A percentile compares a stretch with the other conserved stretches of the same genome.
Conservation (phyloP, 2,888 invertebrate species). For the Epirrita christyi region DNA sequence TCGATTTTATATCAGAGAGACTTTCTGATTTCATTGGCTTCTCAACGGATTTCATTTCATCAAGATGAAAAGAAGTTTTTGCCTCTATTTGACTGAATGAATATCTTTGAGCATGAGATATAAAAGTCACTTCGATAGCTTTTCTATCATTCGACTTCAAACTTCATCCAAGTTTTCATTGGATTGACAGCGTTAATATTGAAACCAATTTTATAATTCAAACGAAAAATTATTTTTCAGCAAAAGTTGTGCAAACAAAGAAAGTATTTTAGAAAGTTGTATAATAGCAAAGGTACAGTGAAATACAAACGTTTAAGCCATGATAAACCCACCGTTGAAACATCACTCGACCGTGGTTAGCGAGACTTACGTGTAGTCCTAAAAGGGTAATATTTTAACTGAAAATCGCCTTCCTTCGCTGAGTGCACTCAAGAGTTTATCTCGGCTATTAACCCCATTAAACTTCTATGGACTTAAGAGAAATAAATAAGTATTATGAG, state of each 20-base stretch:
- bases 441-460: constrained; percentile 71
- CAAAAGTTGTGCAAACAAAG: not conserved
- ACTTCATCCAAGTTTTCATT: constrained; percentile 1
- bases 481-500: constrained; percentile 27
- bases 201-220: not conserved
- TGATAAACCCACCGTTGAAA: constrained; percentile 43
- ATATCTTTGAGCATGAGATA: constrained; percentile 1
- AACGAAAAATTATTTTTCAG: not conserved
- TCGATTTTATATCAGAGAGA: not conserved
- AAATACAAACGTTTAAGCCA: constrained; percentile 36
- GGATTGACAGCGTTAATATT: not conserved
- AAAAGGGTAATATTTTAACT: constrained; percentile 79
- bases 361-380: constrained; percentile 67
- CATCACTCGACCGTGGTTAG: constrained; percentile 54
- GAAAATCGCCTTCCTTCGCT: constrained; percentile 61
- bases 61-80: not conserved
- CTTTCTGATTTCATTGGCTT: not conserved
- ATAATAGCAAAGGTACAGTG: constrained; percentile 3
- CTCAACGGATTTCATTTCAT: not conserved
- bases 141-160: constrained; percentile 6
- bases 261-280: not conserved
- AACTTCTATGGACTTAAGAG: constrained; percentile 38
- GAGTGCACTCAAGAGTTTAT: constrained; percentile 75
- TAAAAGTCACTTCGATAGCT: constrained; percentile 4
- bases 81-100: not conserved